Evolutionary conservation across 1,140 invertebrate genomes (phyloP).

Genomic region (Globodera rostochiensis): DNA sequence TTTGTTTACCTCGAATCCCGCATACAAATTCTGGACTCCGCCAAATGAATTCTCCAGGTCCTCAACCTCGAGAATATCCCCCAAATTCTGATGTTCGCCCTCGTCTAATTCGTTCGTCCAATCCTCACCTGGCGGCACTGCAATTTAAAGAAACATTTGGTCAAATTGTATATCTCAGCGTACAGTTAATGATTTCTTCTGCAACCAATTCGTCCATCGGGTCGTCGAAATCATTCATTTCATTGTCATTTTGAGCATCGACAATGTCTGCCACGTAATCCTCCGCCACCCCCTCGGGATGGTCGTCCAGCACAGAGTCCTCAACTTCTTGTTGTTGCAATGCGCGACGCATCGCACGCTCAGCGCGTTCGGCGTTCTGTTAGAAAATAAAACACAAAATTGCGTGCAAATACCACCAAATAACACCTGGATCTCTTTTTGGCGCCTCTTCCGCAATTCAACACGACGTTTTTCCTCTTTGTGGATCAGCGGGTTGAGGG

Average conservation of each 20-base stretch:
- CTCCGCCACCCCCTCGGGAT: conserved; percentile 3
- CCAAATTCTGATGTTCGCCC: neutral
- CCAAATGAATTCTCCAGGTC: conserved; percentile 34
- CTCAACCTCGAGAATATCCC: conserved; percentile 20
- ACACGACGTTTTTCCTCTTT: conserved; percentile 32
- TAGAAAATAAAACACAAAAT: neutral
- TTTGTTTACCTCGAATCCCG: conserved; percentile 18
- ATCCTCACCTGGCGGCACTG: conserved; percentile 13
- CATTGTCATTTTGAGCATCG: neutral
- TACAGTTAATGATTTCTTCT: conserved; percentile 20
- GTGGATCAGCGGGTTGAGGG: conserved; percentile 32
- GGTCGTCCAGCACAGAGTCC: conserved; percentile 15
- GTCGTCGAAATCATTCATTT: conserved; percentile 35
- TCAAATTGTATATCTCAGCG: neutral
- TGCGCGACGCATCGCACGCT: neutral
- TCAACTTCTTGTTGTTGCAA: neutral
- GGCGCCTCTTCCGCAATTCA: conserved; percentile 27
- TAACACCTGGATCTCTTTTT: conserved; percentile 13
- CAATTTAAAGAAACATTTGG: neutral
- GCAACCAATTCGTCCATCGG: conserved; percentile 27
- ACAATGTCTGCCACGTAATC: neutral
- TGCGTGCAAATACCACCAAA: neutral
- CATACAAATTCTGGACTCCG: conserved; percentile 23
- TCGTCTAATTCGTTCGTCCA: conserved; percentile 18
- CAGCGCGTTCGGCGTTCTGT: neutral